Base-by-base conservation (phyloP, 64 coral and sea anemone species). In the Catalaphyllia jardinei region DNA sequence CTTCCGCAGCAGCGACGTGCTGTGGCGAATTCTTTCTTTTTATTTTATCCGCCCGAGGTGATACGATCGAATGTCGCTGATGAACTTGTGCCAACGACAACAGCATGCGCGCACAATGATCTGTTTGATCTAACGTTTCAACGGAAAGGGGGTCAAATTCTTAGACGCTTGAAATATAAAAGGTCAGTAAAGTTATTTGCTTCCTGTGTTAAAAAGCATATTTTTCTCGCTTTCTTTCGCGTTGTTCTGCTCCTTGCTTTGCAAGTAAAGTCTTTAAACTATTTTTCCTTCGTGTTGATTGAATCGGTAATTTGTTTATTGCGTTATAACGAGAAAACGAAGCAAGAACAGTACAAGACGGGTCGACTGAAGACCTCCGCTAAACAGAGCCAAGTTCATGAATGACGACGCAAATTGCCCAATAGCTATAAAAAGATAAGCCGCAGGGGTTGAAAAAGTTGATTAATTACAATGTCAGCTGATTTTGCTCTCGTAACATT, bases 111-210 rank as follows among this genome's bases (percentile, higher is more conserved):
- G 39, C 81, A 49, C 81, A 51, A 10, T 69, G 22, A 50, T 19
- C 63, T 39, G 22, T 60, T 61, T 61, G 5, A 60, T 28, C 54
- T 55, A 60, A 24, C 0, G 79, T 65, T 82, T 85, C 35, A 85
- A 22, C 81, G 81, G 81, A 85, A 69, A 28, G 11, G 15, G 13
- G 81, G 62, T 52, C 81, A 71, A 10, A 85, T 85, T 4, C n/a
- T 22, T 22, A 4, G 62, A 35, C 62, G 19, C 19, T 15, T 54
- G 1, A 55, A 25, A 5, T 10, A 57, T 57, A 57, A 79, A 76
- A 49, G 74, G 38, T 76, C 74, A 24, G 31, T 35, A 49, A 51
- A 76, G 31, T 9, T 76, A 39, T 39, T 49, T 76, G 20, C 74
- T 76, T 76, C 76, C 76, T 27, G 20, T 55, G 22, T 15, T 16